A percentile compares a stretch with the other conserved stretches of the same genome.
Conservation (phyloP, 2,797 vertebrate genomes). For the Loriculus beryllinus region DNA sequence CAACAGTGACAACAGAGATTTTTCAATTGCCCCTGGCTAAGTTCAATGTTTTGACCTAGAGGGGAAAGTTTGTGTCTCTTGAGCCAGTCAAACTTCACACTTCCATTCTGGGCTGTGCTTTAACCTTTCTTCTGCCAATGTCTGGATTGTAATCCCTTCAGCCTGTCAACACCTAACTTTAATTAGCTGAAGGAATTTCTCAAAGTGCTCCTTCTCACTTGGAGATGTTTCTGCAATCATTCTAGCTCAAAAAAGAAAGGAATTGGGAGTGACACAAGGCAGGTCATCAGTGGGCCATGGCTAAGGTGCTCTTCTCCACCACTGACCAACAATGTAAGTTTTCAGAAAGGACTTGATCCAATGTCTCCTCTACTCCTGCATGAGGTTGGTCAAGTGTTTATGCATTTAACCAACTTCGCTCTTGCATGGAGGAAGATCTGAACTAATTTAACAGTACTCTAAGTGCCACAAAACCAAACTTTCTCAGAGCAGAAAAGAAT, state of each 20-base stretch:
- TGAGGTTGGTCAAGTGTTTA: neutral
- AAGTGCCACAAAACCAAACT: neutral
- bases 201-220: neutral
- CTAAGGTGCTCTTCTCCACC: neutral
- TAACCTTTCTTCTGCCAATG: neutral
- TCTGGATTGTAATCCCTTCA: neutral
- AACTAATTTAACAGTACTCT: neutral
- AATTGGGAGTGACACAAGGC: neutral
- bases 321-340: neutral
- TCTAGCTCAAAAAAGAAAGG: neutral
- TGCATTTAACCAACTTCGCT: neutral
- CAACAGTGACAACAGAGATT: neutral
- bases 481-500: neutral
- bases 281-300: neutral
- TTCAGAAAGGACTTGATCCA: neutral
- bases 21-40: neutral
- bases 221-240: neutral
- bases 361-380: neutral
- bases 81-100: neutral
- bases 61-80: neutral
- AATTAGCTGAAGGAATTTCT: neutral
- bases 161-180: neutral
- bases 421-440: neutral
- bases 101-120: neutral
- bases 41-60: neutral